A percentile compares a stretch with the other conserved stretches of the same genome.
Evolutionary conservation across 2,797 vertebrate species (phyloP).

Genomic region (Hapalemur alaotrensis): DNA sequence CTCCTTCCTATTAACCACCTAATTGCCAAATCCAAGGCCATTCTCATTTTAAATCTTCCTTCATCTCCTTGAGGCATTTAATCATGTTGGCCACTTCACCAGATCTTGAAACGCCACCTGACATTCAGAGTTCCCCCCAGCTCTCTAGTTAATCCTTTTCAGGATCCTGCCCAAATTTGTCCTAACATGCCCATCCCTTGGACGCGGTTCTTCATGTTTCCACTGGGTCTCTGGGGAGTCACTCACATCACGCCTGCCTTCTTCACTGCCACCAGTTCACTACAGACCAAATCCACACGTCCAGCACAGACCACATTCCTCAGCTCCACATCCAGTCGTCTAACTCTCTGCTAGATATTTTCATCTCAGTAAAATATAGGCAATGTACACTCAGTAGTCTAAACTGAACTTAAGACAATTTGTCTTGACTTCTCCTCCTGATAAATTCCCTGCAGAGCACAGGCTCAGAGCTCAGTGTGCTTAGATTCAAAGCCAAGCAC

Average conservation of each 20-base stretch:
- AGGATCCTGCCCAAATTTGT: background rate
- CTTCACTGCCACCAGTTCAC: background rate
- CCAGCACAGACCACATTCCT: background rate
- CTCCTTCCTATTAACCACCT: background rate
- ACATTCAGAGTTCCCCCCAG: background rate
- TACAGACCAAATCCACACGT: background rate
- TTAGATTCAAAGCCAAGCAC: background rate
- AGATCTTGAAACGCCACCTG: background rate
- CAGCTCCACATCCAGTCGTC: background rate
- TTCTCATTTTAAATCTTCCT: background rate
- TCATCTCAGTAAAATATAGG: background rate
- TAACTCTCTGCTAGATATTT: background rate
- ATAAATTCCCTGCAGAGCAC: background rate
- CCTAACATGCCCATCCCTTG: accelerated
- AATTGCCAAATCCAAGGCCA: background rate
- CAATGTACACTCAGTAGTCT: background rate
- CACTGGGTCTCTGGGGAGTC: background rate
- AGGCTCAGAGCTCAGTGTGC: background rate
- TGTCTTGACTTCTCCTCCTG: background rate
- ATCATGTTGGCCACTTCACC: background rate
- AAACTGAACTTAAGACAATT: background rate
- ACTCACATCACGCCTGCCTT: background rate
- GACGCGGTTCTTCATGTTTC: background rate
- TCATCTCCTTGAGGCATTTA: background rate
- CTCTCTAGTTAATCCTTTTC: background rate